These are phyloP conservation scores for Lipophrys pholis DNA, from an alignment of 2,113 vertebrate genomes.

Conservation along the genomic window DNA sequence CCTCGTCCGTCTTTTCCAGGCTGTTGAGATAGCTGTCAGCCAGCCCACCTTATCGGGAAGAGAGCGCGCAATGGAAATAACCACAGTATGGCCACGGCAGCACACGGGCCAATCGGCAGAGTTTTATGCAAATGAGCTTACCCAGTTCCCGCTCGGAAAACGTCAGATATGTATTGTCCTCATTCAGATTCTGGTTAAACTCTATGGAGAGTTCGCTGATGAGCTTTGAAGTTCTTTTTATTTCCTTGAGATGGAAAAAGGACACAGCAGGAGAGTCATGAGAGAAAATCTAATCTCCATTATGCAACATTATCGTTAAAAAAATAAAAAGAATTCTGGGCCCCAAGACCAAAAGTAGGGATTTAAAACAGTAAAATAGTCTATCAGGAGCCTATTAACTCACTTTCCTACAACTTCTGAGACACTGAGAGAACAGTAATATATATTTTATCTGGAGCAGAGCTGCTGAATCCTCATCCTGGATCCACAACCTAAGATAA, in stretches of 20 bases:
- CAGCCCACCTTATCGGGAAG: slow-evolving; percentile 84
- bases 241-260: slow-evolving; percentile 84
- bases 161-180: slow-evolving; percentile 88
- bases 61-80: not conserved
- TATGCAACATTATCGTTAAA: slow-evolving; percentile 4
- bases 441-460: too few species aligned
- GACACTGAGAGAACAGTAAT: not conserved
- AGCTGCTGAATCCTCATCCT: too few species aligned
- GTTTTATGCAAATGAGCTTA: slow-evolving; percentile 61
- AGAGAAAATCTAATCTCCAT: not conserved
- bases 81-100: not conserved
- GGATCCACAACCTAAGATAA: too few species aligned
- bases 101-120: not conserved
- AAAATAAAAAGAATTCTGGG: not conserved
- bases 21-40: slow-evolving; percentile 89
- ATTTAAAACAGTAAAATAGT: not conserved
- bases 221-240: slow-evolving; percentile 89
- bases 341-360: not conserved
- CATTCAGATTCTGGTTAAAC: slow-evolving; percentile 95
- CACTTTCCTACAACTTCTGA: not conserved
- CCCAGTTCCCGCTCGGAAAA: slow-evolving; percentile 91
- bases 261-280: not conserved
- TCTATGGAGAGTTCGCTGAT: slow-evolving; percentile 93
- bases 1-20: slow-evolving; percentile 85
- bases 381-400: not conserved